A percentile compares a stretch with the other conserved stretches of the same genome.
phyloP scores from a whole-genome alignment of 2,797 vertebrate genomes.

The Hemitrygon akajei region DNA sequence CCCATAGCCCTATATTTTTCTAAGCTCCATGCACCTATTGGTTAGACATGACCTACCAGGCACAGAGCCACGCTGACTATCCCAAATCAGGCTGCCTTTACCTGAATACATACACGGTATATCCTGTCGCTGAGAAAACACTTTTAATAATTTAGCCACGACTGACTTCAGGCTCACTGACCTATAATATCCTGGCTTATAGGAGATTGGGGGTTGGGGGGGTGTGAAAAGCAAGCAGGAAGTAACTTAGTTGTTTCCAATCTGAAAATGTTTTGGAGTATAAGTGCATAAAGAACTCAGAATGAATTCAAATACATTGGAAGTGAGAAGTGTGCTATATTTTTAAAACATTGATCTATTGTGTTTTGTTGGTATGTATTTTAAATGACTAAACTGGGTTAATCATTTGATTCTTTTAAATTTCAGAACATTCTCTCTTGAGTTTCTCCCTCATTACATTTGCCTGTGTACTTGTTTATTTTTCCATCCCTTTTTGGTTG shows the following conservation, averaged over 20 bases:
- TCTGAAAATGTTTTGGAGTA: background rate
- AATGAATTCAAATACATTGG: background rate
- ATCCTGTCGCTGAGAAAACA: too few species aligned
- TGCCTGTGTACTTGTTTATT: slow-evolving; percentile 29
- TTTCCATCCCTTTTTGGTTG: slow-evolving; percentile 52
- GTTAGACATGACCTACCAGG: too few species aligned
- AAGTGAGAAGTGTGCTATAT: background rate
- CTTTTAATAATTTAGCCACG: too few species aligned
- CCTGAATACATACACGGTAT: too few species aligned
- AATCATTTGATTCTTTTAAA: slow-evolving; percentile 24
- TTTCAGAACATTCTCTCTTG: background rate
- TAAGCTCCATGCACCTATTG: too few species aligned
- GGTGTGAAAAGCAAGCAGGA: background rate
- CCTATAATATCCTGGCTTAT: too few species aligned
- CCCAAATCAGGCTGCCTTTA: too few species aligned
- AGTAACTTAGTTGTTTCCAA: background rate
- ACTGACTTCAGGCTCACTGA: too few species aligned
- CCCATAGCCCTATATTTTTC: too few species aligned
- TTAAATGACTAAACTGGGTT: background rate
- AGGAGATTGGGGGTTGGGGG: background rate
- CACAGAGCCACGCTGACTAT: too few species aligned
- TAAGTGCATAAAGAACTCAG: background rate
- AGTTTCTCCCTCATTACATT: slow-evolving; percentile 2
- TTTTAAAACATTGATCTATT: background rate
- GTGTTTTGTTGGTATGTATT: background rate